Evolutionary conservation across 53 echinoderm and acorn worm species (phyloP).

Genomic region (Hippasteria phrygiana): DNA sequence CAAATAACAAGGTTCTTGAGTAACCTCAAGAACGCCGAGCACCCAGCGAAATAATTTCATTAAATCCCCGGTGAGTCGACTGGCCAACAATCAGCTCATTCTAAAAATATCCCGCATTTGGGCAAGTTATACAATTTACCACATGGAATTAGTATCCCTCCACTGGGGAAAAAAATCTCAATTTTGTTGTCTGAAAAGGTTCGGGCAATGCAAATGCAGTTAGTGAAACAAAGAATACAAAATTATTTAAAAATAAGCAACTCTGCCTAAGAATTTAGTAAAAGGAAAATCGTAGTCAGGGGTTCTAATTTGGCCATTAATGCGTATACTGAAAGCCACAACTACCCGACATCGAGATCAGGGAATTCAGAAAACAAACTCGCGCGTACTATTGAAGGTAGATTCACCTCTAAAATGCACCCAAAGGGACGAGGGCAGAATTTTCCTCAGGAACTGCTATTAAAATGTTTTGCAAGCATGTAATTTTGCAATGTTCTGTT

Average conservation of each 20-base stretch:
- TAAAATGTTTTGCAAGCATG: conserved; percentile 19
- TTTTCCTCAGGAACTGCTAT: neutral
- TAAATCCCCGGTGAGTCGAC: neutral
- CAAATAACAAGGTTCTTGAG: neutral
- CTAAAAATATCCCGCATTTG: neutral
- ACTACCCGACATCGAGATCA: neutral
- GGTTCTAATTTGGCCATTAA: neutral
- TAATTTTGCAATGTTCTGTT: conserved; percentile 38
- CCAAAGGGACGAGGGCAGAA: neutral
- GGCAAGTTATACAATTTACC: neutral
- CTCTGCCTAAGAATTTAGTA: neutral
- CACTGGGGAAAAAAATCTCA: neutral
- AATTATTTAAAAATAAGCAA: neutral
- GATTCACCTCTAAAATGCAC: neutral
- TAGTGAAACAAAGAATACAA: neutral
- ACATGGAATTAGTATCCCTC: neutral
- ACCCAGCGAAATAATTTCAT: neutral
- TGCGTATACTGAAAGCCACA: neutral
- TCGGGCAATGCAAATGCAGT: neutral
- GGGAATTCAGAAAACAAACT: neutral
- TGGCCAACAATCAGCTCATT: neutral
- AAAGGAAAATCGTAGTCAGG: neutral
- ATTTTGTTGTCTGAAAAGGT: neutral
- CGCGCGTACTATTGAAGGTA: neutral
- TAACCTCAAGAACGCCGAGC: neutral